These are phyloP conservation scores for Patagioenas fasciata DNA, from an alignment of 2,113 vertebrate species.

Conservation along the genomic window DNA sequence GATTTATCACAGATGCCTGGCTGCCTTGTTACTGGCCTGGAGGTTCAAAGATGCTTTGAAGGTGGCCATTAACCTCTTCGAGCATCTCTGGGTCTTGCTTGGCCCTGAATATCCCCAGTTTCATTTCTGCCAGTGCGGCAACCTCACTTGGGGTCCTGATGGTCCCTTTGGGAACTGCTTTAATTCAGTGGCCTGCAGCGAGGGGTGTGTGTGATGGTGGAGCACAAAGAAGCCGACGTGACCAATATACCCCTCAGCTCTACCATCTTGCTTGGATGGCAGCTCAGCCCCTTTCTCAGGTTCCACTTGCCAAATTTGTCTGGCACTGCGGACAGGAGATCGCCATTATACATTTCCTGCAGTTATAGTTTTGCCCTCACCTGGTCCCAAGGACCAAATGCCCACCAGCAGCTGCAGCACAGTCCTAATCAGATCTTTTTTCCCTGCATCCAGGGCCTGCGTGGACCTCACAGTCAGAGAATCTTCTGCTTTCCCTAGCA, in stretches of 20 bases:
- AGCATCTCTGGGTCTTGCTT: background rate
- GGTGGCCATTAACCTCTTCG: background rate
- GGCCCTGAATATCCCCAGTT: background rate
- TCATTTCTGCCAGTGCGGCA: background rate
- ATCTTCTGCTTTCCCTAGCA: background rate
- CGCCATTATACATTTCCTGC: accelerated
- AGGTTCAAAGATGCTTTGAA: background rate
- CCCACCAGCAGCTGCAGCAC: accelerated
- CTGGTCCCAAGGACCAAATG: accelerated
- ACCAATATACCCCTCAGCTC: background rate
- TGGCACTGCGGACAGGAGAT: background rate
- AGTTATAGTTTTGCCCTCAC: background rate
- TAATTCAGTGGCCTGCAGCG: background rate
- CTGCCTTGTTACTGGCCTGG: background rate
- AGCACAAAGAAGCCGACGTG: background rate
- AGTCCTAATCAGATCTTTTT: background rate
- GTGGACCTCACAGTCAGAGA: background rate
- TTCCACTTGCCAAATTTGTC: background rate
- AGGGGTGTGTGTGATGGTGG: background rate
- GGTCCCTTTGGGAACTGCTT: background rate
- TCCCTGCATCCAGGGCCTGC: background rate
- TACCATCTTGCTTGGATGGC: background rate
- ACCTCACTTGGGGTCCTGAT: background rate
- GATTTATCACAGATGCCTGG: background rate
- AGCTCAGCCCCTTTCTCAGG: background rate